phyloP scores from a whole-genome alignment of 2,113 vertebrate genomes.

The Macquaria ambigua region DNA sequence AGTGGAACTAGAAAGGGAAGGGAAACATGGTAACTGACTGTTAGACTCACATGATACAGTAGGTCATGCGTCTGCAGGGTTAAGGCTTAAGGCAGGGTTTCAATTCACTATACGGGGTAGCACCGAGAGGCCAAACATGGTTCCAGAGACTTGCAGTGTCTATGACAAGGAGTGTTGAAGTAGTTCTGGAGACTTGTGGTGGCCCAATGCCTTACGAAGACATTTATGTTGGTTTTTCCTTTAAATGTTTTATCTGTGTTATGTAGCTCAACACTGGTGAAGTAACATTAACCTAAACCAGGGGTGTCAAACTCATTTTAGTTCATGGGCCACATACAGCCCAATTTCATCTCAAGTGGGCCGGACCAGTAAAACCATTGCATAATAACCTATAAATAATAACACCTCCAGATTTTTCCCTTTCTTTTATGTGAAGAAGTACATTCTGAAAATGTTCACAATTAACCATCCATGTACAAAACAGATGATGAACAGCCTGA shows the following conservation, averaged over 20 bases:
- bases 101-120: background rate
- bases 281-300: too few relatives aligned
- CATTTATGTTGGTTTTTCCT: background rate
- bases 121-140: background rate
- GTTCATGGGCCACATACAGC: too few relatives aligned
- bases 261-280: background rate
- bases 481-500: too few relatives aligned
- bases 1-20: background rate
- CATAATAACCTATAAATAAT: too few relatives aligned
- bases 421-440: too few relatives aligned
- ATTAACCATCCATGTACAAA: too few relatives aligned
- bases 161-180: background rate
- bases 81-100: slow-evolving; percentile 24
- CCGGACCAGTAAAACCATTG: too few relatives aligned
- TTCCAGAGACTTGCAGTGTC: background rate
- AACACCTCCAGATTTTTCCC: too few relatives aligned
- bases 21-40: slow-evolving; percentile 13
- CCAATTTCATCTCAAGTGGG: too few relatives aligned
- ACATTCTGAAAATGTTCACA: too few relatives aligned
- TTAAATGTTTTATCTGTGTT: too few relatives aligned
- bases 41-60: slow-evolving; percentile 53
- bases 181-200: background rate
- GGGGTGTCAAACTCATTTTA: too few relatives aligned
- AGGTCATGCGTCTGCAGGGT: slow-evolving; percentile 32
- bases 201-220: background rate